phyloP scores from a whole-genome alignment of 64 coral and sea anemone genomes.

The Trachythela sp. region DNA sequence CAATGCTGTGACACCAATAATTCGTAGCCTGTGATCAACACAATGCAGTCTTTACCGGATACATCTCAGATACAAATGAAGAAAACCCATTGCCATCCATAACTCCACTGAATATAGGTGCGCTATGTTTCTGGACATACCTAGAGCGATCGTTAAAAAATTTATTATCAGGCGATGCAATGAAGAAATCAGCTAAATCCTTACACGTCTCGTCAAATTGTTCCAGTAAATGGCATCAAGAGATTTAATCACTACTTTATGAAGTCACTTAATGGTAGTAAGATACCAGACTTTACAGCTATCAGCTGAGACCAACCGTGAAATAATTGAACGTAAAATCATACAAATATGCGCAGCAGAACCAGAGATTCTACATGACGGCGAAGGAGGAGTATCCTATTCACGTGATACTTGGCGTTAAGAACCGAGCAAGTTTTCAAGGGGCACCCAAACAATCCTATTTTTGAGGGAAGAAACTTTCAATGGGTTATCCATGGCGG shows the following conservation, averaged over 20 bases:
- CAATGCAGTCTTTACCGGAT: slow-evolving; percentile 32
- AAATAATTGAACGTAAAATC: slow-evolving; percentile 49
- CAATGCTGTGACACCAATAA: background rate
- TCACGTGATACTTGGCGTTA: background rate
- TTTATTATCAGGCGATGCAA: background rate
- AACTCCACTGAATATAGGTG: background rate
- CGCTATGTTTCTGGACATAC: slow-evolving; percentile 3
- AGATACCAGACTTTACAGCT: slow-evolving; percentile 43
- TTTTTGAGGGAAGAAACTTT: slow-evolving; percentile 40
- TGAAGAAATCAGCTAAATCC: background rate
- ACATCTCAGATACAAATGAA: slow-evolving; percentile 36
- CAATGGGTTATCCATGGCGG: slow-evolving; percentile 42
- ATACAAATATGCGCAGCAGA: slow-evolving; percentile 25
- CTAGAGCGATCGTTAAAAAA: slow-evolving; percentile 22
- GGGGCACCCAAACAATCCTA: slow-evolving; percentile 33
- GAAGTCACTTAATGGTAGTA: slow-evolving; percentile 34
- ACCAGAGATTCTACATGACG: slow-evolving; percentile 28
- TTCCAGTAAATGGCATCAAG: slow-evolving; percentile 47
- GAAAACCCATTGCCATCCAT: slow-evolving; percentile 29
- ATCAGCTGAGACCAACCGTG: slow-evolving; percentile 34
- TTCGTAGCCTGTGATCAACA: too few relatives aligned
- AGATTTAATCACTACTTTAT: slow-evolving; percentile 47
- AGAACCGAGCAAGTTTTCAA: slow-evolving; percentile 42
- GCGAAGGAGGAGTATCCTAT: slow-evolving; percentile 31
- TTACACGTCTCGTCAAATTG: slow-evolving; percentile 4